A percentile compares a stretch with the other conserved stretches of the same genome.
Evolutionary conservation across 2,113 vertebrate species (phyloP).

Genomic region (Embiotoca jacksoni): DNA sequence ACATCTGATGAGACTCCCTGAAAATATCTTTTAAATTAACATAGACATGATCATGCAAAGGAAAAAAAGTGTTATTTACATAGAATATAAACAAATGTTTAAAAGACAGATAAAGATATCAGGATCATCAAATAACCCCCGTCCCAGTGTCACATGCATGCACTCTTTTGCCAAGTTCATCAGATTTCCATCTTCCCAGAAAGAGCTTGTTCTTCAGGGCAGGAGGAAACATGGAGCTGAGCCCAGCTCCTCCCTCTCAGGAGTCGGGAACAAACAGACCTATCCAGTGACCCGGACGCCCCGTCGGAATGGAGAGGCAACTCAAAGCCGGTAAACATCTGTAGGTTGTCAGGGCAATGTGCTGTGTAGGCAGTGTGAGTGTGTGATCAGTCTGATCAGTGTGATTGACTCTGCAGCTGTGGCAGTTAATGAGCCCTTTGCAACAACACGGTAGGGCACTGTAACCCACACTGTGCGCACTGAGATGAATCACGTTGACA

Average conservation of each 20-base stretch:
- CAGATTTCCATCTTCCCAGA: slow-evolving; percentile 61
- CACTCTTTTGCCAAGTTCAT: slow-evolving; percentile 33
- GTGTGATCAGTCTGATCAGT: not conserved
- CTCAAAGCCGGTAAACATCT: slow-evolving; percentile 48
- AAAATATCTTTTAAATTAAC: not conserved
- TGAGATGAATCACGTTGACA: slow-evolving; percentile 50
- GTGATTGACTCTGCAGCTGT: slow-evolving; percentile 45
- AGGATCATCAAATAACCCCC: not conserved
- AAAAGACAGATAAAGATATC: slow-evolving; percentile 51
- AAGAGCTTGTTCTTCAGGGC: slow-evolving; percentile 7
- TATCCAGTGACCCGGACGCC: slow-evolving; percentile 40
- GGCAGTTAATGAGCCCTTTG: not conserved
- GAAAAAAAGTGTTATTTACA: not conserved
- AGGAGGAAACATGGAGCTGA: slow-evolving; percentile 46
- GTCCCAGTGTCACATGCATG: slow-evolving; percentile 21
- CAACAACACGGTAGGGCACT: not conserved
- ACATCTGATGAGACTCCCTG: too few species aligned
- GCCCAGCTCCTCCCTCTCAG: slow-evolving; percentile 15
- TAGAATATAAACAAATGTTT: slow-evolving; percentile 5
- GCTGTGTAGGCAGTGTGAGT: not conserved
- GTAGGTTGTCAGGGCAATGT: not conserved
- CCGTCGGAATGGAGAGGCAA: not conserved
- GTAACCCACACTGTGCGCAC: slow-evolving; percentile 8
- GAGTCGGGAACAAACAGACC: slow-evolving; percentile 43
- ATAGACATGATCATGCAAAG: slow-evolving; percentile 2